phyloP scores from a whole-genome alignment of 2,888 invertebrate genomes.

The Brenthis daphne region DNA sequence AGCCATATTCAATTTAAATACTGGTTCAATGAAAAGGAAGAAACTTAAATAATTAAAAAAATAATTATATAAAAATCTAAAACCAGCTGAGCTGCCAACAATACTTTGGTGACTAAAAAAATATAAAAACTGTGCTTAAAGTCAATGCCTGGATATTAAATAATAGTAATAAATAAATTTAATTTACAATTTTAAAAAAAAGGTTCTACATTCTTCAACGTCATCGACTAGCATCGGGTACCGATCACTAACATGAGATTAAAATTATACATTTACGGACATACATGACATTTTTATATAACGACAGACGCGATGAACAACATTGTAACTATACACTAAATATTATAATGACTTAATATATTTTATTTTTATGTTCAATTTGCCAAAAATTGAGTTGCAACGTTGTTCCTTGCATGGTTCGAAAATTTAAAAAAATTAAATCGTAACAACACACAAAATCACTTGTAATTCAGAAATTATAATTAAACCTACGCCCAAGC shows the following conservation, averaged over 20 bases:
- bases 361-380: too few relatives aligned
- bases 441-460: background rate
- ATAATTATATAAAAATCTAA: constrained; percentile 27
- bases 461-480: background rate
- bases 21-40: background rate
- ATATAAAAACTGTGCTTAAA: constrained; percentile 8
- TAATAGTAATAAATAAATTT: constrained; percentile 17
- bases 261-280: constrained; percentile 12
- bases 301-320: too few relatives aligned
- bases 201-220: constrained; percentile 9
- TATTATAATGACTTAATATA: too few relatives aligned
- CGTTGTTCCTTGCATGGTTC: too few relatives aligned
- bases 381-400: too few relatives aligned
- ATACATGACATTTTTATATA: constrained; percentile 1
- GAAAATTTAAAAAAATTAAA: constrained; percentile 1
- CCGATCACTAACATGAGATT: constrained; percentile 27
- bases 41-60: constrained; percentile 14
- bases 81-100: constrained; percentile 44
- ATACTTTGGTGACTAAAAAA: constrained; percentile 33
- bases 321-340: too few relatives aligned
- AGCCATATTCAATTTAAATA: background rate
- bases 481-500: too few relatives aligned
- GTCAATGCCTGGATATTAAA: constrained; percentile 9
- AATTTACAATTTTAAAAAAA: constrained; percentile 12
- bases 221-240: constrained; percentile 38